Conservation (phyloP, 2,113 vertebrate genomes). For the Burhinus bistriatus region DNA sequence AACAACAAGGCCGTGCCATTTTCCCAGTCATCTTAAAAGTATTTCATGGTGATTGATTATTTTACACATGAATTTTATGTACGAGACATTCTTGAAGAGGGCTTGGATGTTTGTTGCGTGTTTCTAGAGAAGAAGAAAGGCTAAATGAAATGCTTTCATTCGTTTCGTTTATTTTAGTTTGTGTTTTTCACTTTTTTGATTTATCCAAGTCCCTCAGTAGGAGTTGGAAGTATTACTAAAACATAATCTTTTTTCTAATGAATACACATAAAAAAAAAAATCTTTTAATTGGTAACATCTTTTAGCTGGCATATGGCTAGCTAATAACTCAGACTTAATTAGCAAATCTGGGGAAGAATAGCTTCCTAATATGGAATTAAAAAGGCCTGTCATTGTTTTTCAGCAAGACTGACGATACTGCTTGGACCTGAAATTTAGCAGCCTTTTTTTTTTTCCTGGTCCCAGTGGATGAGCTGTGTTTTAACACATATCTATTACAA, state of each 20-base stretch:
- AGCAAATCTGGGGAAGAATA: constrained; percentile 45
- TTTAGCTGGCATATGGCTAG: constrained; percentile 80
- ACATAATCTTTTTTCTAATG: not conserved
- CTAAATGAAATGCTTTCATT: not conserved
- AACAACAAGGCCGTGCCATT: not conserved
- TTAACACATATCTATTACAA: not conserved
- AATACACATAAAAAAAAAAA: not conserved
- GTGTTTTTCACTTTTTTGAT: not conserved
- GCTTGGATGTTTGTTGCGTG: not conserved
- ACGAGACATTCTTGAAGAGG: not conserved
- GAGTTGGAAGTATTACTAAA: constrained; percentile 10
- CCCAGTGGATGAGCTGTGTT: not conserved
- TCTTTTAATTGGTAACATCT: constrained; percentile 55
- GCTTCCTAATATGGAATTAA: constrained; percentile 35
- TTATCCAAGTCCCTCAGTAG: not conserved
- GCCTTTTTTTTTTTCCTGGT: not conserved
- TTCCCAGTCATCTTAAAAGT: not conserved
- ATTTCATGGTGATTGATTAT: not conserved
- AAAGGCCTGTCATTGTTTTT: constrained; percentile 56
- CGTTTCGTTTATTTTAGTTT: not conserved
- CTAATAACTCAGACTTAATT: constrained; percentile 81
- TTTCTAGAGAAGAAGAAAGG: not conserved
- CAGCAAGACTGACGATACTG: constrained; percentile 3
- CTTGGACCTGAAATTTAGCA: constrained; percentile 34
- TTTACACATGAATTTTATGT: not conserved